Conservation (phyloP, 2,888 invertebrate species). For the Ennomos quercinarius region DNA sequence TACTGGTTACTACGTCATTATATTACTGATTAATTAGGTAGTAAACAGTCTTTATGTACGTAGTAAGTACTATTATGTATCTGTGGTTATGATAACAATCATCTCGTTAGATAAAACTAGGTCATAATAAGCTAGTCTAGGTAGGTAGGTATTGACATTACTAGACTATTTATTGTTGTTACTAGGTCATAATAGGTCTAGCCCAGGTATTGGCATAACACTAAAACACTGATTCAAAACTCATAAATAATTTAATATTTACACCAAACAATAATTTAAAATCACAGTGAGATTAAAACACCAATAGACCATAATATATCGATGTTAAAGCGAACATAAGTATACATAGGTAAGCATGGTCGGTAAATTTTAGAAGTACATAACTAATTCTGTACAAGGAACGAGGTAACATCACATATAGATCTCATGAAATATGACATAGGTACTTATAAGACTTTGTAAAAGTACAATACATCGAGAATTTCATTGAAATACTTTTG, state of each 20-base stretch:
- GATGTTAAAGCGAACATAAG: slow-evolving; percentile 52
- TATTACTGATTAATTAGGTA: no score
- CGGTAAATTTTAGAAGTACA: slow-evolving; percentile 35
- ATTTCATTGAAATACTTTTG: slow-evolving; percentile 1
- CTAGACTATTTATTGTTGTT: no score
- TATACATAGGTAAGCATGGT: slow-evolving; percentile 43
- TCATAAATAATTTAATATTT: slow-evolving; percentile 73
- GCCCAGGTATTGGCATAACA: slow-evolving; percentile 18
- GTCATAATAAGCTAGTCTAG: no score
- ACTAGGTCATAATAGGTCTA: no score
- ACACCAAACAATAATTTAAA: slow-evolving; percentile 75
- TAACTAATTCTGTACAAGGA: slow-evolving; percentile 45
- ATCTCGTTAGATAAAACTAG: no score
- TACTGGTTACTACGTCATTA: no score
- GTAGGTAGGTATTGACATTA: no score
- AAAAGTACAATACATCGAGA: slow-evolving; percentile 17
- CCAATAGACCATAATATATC: slow-evolving; percentile 57
- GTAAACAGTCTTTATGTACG: no score
- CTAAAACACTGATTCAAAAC: slow-evolving; percentile 54
- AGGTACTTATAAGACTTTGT: no score
- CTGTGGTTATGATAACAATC: no score
- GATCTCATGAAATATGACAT: slow-evolving; percentile 32
- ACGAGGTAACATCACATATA: slow-evolving; percentile 31
- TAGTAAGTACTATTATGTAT: no score
- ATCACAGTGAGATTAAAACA: slow-evolving; percentile 77